Conservation (phyloP, 2,113 vertebrate species). For the Coturnix japonica region DNA sequence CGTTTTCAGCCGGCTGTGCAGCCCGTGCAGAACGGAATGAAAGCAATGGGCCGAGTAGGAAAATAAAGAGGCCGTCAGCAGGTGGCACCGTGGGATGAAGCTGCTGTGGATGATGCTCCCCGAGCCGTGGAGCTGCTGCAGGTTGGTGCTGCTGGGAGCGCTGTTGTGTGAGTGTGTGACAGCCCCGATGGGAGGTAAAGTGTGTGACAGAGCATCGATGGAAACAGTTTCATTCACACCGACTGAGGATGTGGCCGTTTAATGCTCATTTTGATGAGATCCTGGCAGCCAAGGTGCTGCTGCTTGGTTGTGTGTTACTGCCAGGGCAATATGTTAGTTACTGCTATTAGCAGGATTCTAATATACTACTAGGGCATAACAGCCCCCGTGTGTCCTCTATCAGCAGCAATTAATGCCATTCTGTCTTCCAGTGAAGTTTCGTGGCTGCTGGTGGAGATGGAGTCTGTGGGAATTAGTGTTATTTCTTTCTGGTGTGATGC, state of each 20-base stretch:
- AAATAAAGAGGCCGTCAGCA: neutral
- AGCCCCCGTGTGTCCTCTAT: neutral
- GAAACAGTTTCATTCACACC: neutral
- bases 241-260: neutral
- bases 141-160: too few relatives aligned
- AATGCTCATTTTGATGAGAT: neutral
- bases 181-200: accelerated
- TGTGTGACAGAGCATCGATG: neutral
- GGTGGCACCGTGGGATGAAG: neutral
- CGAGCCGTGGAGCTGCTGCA: too few relatives aligned
- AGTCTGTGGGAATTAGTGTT: neutral
- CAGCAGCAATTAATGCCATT: neutral
- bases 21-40: neutral
- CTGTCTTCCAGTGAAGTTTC: neutral
- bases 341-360: too few relatives aligned
- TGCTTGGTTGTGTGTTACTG: neutral
- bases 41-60: accelerated
- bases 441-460: neutral
- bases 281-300: neutral
- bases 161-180: neutral
- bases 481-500: neutral
- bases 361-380: too few relatives aligned
- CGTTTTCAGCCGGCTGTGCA: accelerated
- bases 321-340: neutral
- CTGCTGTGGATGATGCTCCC: too few relatives aligned